Base-by-base conservation (phyloP, 2,797 vertebrate genomes). In the Fistularia tabacaria region DNA sequence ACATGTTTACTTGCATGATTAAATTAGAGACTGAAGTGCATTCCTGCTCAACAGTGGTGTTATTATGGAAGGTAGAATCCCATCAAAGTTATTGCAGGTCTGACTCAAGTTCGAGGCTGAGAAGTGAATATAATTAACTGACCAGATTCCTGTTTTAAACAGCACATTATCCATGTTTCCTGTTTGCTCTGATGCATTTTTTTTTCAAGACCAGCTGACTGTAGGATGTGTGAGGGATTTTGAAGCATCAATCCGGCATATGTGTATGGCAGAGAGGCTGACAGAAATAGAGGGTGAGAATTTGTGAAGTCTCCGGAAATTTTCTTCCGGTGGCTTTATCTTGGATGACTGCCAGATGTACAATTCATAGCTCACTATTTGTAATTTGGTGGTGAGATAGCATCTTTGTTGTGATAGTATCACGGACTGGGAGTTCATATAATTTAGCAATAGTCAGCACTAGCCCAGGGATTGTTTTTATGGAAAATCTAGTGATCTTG, bases 271-370 rank as follows among this genome's bases (percentile, higher is more conserved):
- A 49, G 40, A 44, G 53, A 57, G 51, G 55, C 39, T 49, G 54
- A 46, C 36, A 38, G 54, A n/a, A n/a, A 57, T 57, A 60, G 57
- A 61, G 61, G 45, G 60, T 40, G 62, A 65, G 65, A n/a, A n/a
- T 58, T 59, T 1, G n/a, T 39, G 47, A n/a, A n/a, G n/a, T n/a
- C n/a, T n/a, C n/a, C 59, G 60, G 50, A 39, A 64, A 9, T 38
- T 69, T 64, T 72, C 54, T 56, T 52, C 62, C 51, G 75, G 69
- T 73, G 48, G 25, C 25, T 25, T 25, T 25, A 25, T 25, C 25
- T 25, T 25, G n/a, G n/a, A n/a, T 25, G 45, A 65, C 40, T 80
- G 81, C 72, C 76, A 83, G 62, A 62, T 71, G 49, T 62, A 76
- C 58, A 68, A 66, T 51, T 59, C 38, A 57, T 54, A 25, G 2